phyloP scores from a whole-genome alignment of 2,797 vertebrate genomes.

The Falco novaeseelandiae region DNA sequence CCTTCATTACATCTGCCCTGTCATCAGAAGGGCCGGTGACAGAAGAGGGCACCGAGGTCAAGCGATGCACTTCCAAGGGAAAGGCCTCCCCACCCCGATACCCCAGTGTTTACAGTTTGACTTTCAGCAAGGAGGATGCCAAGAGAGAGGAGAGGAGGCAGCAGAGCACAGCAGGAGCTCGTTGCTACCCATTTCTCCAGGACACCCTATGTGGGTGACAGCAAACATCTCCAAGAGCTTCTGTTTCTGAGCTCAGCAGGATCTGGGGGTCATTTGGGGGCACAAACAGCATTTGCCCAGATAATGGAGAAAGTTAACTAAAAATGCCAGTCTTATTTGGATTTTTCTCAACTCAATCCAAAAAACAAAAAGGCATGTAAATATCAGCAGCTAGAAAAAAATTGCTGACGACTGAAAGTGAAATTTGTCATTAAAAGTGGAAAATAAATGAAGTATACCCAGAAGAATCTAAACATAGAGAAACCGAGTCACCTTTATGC shows the following conservation, averaged over 20 bases:
- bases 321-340: accelerated
- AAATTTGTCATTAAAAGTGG: not conserved
- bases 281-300: not conserved
- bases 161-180: not conserved
- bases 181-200: not conserved
- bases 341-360: not conserved
- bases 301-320: not conserved
- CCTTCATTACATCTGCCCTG: not conserved
- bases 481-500: constrained; percentile 3
- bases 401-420: not conserved
- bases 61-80: not conserved
- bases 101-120: not conserved
- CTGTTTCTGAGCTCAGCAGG: not conserved
- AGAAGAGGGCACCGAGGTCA: not conserved
- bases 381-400: not conserved
- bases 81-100: not conserved
- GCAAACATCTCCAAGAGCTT: not conserved
- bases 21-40: not conserved
- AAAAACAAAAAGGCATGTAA: not conserved
- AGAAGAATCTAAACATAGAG: not conserved
- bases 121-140: accelerated
- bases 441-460: not conserved
- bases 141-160: not conserved
- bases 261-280: not conserved
- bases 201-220: not conserved